These are phyloP conservation scores for Corapipo altera DNA, from an alignment of 2,113 vertebrate species.

Conservation along the genomic window DNA sequence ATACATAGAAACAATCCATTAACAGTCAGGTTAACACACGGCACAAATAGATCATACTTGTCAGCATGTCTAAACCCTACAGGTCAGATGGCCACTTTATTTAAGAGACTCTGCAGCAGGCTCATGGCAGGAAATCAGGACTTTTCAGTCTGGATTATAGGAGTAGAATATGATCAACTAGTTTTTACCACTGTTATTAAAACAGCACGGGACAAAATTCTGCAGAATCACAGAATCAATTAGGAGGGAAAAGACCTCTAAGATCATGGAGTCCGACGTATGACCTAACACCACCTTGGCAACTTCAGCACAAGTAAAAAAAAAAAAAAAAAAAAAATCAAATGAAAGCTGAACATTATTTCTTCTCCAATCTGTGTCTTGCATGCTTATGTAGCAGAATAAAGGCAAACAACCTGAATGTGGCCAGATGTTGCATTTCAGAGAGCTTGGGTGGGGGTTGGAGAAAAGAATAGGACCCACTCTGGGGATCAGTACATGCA, in stretches of 20 bases:
- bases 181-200: neutral
- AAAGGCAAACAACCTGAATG: neutral
- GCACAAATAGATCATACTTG: neutral
- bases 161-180: neutral
- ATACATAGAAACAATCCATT: conserved; percentile 30
- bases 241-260: neutral
- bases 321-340: neutral
- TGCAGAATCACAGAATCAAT: neutral
- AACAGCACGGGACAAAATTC: neutral
- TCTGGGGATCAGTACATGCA: accelerated
- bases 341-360: neutral
- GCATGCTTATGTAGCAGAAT: neutral
- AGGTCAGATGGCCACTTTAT: neutral
- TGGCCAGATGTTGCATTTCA: neutral
- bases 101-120: neutral
- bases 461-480: neutral
- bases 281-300: neutral
- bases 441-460: neutral
- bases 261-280: neutral
- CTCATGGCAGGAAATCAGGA: neutral
- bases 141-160: neutral
- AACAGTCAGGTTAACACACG: neutral
- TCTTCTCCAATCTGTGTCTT: neutral
- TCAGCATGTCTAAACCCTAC: neutral
- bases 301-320: neutral